phyloP scores from a whole-genome alignment of 2,888 invertebrate genomes.

The Drosophila demipolita region DNA sequence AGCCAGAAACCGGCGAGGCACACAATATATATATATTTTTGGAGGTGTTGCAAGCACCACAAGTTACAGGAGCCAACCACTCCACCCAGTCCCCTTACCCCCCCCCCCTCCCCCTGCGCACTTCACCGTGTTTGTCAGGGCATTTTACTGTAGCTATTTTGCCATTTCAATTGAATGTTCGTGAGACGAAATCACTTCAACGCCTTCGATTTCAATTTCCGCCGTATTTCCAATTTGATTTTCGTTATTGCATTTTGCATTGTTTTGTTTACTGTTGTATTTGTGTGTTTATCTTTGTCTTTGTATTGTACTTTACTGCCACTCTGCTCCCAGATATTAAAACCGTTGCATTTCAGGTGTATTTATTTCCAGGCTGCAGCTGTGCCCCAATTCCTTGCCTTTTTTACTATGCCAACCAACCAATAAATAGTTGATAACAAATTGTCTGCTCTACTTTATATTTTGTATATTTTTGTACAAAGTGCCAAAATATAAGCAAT shows the following conservation, averaged over 20 bases:
- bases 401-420: conserved; percentile 1
- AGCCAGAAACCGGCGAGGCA: conserved; percentile 4
- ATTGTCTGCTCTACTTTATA: background rate
- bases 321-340: background rate
- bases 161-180: conserved; percentile 75
- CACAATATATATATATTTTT: conserved; percentile 13
- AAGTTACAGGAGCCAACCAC: conserved; percentile 1
- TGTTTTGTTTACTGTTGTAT: conserved; percentile 26
- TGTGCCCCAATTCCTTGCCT: conserved; percentile 8
- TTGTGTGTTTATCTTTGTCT: background rate
- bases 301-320: conserved; percentile 25
- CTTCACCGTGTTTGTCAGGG: conserved; percentile 34
- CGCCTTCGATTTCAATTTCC: conserved; percentile 80
- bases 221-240: conserved; percentile 72
- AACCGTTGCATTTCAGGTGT: background rate
- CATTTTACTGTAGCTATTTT: conserved; percentile 23
- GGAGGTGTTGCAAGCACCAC: conserved; percentile 13
- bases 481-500: background rate
- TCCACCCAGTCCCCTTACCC: background rate
- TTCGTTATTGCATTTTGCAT: conserved; percentile 64
- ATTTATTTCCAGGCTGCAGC: conserved; percentile 15
- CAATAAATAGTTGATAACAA: conserved; percentile 3
- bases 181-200: conserved; percentile 81
- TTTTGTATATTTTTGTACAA: background rate
- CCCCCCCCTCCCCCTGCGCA: too few relatives aligned